Base-by-base conservation (phyloP, 2,113 vertebrate species). In the Chroicocephalus ridibundus region DNA sequence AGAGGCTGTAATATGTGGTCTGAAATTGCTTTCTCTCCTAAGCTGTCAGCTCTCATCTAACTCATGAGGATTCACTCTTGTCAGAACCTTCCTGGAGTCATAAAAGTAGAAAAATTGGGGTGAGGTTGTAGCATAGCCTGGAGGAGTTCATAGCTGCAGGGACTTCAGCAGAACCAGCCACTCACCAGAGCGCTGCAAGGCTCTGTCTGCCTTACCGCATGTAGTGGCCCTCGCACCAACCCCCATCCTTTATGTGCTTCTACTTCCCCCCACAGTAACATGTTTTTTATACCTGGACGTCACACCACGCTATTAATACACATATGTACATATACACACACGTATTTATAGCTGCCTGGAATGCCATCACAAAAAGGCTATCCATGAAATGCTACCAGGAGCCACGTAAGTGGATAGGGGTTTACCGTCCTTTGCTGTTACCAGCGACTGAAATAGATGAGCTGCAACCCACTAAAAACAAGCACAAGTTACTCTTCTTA, bases 351-450 rank as follows among this genome's bases (percentile, higher is more conserved):
- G 68, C 65, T 79, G 40, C 61, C 54, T 79, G 44, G 54, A 92
- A 82, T 92, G 55, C 74, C 54, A 36, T 90, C 77, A 68, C 64
- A 69, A 69, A 95, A 81, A 85, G 86, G 25, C 77, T 88, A 36
- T 70, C 80, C 47, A 8, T 52, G 19, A 54, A 93, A 71, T 74
- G 19, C 42, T 65, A 15, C 55, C 4, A 5, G 15, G 38, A 92
- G 24, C 44, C 38, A 11, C 0, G 0, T 47, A 54, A 71, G 57
- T 12, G 22, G 38, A 14, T n/a, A 61, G 44, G 40, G 36, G 66
- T 90, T 93, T 83, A 44, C n/a, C 74, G 75, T 90, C 75, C 78
- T 93, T 77, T 61, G 31, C 70, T 88, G 66, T 78, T 87, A 69
- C 26, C 68, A 76, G 84, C 52, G 64, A 36, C 86, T 76, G 65